Evolutionary conservation across 2,797 vertebrate species (phyloP).

Genomic region (Macrochelys suwanniensis): DNA sequence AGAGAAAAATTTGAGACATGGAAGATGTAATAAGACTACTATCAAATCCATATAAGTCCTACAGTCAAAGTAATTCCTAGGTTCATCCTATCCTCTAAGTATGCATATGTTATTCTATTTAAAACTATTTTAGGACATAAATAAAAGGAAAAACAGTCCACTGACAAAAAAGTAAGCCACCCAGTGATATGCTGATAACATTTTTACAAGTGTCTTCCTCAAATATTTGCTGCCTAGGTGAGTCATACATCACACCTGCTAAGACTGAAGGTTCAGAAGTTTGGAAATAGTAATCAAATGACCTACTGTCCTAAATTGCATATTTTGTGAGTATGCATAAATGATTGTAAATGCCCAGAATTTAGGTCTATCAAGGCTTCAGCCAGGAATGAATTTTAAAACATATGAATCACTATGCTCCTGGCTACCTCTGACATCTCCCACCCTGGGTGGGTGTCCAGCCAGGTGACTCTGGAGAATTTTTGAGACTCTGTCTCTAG

Average conservation of each 20-base stretch:
- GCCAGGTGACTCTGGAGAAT: neutral
- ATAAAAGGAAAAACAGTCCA: neutral
- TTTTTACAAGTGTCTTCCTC: neutral
- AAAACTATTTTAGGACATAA: neutral
- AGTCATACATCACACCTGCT: neutral
- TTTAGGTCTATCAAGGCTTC: neutral
- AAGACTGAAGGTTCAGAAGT: neutral
- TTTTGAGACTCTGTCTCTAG: neutral
- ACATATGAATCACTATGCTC: neutral
- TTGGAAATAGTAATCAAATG: neutral
- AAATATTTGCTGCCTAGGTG: neutral
- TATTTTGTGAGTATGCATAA: neutral
- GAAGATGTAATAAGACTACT: conserved; percentile 27
- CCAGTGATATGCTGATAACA: neutral
- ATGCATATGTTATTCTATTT: neutral
- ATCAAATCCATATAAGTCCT: neutral
- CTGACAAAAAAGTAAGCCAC: neutral
- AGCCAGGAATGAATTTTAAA: neutral
- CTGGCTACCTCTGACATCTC: neutral
- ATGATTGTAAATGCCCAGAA: neutral
- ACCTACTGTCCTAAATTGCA: neutral
- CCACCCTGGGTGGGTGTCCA: neutral
- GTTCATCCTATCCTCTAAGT: neutral
- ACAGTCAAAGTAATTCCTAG: neutral
- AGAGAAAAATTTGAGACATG: conserved; percentile 24